Evolutionary conservation across 2,888 invertebrate genomes (phyloP), one percentile per base, ranked within the genome.

Genomic region (Campoletis raptor): DNA sequence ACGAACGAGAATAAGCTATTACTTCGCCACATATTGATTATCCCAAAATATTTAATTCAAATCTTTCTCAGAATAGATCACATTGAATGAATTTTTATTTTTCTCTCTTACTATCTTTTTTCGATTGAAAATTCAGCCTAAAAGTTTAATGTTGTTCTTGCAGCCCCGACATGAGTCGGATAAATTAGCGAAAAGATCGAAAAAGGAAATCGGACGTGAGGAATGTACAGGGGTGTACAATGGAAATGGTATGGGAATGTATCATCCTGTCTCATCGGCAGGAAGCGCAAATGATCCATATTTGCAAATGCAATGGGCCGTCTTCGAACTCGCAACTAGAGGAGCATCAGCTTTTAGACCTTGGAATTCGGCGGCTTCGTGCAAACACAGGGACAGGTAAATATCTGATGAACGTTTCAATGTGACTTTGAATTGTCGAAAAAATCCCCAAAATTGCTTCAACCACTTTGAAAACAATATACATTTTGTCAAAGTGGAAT

Each of bases 281-380:
- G 88, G 90, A 36, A 88, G 88, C 54, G 90, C 91, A 21, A 91
- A 89, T 78, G 94, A 94, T 89, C 93, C 93, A 36, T 94, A 93
- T 89, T 85, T 94, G 78, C 92, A 93, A 85, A 93, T 94, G 94
- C 94, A 94, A 87, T 94, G 94, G 94, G 94, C 94, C 76, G 92
- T 94, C 37, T 92, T 94, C 83, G 94, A 94, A 89, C 89, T 94
- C 69, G 94, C 94, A 57, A 91, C 94, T 40, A 91, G 94, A 85
- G 94, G 94, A 37, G 93, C 94, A 61, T 94, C 94, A 24, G 94
- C 95, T 70, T 95, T 94, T 90, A 93, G 94, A 89, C 94, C 95
- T 77, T 94, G 94, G 94, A 94, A 92, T 88, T 90, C 94, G 57
- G 88, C 93, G 18, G 91, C 91, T 87, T 90, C 93, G 85, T 93